Conservation (phyloP, 2,888 invertebrate species). For the Hirudinaria manillensis region DNA sequence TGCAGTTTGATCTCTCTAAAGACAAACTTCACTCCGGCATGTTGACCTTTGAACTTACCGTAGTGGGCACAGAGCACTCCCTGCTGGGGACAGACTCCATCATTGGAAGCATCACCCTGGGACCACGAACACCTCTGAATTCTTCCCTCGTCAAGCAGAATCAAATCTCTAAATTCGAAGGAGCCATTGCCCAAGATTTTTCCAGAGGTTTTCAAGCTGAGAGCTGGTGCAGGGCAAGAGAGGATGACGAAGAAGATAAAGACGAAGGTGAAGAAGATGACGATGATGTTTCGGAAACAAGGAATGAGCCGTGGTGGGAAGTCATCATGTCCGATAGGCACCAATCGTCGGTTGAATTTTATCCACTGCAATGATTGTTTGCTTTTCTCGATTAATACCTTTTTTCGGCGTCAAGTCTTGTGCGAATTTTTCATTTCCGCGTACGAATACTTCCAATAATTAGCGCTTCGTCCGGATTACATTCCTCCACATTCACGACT, state of each 20-base stretch:
- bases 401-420: background rate
- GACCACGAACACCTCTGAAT: conserved; percentile 3
- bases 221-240: background rate
- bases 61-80: background rate
- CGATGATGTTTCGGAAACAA: background rate
- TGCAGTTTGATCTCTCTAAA: conserved; percentile 9
- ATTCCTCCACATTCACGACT: too few species aligned
- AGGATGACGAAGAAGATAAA: conserved; percentile 14
- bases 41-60: conserved; percentile 8
- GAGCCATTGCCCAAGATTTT: background rate
- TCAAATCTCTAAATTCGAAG: background rate
- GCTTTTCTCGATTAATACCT: background rate
- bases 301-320: conserved; percentile 20
- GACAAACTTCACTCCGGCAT: conserved; percentile 21
- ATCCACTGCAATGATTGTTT: conserved; percentile 11
- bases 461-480: too few species aligned
- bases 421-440: background rate
- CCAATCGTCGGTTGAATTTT: conserved; percentile 24
- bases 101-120: conserved; percentile 7
- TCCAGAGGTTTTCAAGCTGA: background rate
- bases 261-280: background rate
- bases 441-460: too few species aligned
- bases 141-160: background rate
- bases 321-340: conserved; percentile 8
- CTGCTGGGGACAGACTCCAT: background rate